Evolutionary conservation across 2,113 vertebrate genomes (phyloP).

Genomic region (Scopus umbretta): DNA sequence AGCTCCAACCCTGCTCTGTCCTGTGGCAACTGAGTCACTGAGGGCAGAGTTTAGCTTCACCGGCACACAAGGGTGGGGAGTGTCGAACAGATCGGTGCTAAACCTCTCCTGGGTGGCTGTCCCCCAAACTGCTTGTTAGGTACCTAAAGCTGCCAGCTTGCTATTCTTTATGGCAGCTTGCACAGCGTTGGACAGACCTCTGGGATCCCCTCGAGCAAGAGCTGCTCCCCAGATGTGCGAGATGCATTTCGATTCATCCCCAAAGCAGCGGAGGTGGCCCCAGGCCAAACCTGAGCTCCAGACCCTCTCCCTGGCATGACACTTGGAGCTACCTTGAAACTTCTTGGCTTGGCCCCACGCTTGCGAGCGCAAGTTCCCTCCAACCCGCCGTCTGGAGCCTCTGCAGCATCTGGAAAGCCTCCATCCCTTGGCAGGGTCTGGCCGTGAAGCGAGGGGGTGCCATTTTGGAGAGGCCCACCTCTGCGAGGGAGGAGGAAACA

Average conservation of each 20-base stretch:
- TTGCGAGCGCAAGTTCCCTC: neutral
- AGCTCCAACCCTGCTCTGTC: neutral
- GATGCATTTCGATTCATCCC: fast-evolving
- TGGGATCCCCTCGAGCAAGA: neutral
- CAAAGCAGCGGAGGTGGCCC: neutral
- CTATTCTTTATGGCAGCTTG: neutral
- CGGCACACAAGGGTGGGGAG: neutral
- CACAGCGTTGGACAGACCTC: neutral
- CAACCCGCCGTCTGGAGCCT: neutral
- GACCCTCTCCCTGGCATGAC: neutral
- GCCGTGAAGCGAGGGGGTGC: neutral
- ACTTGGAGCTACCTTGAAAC: neutral
- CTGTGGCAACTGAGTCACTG: neutral
- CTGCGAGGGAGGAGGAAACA: neutral
- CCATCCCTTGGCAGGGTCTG: neutral
- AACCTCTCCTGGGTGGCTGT: neutral
- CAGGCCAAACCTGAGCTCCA: neutral
- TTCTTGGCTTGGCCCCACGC: neutral
- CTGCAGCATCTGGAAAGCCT: constrained; percentile 1
- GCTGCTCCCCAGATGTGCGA: neutral
- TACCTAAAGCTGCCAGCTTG: neutral
- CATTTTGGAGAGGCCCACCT: neutral
- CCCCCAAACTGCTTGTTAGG: neutral
- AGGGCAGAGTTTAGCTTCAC: neutral
- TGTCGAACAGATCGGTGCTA: neutral